These are phyloP conservation scores for Propithecus perrieri DNA, from an alignment of 2,797 vertebrate genomes.

Conservation along the genomic window DNA sequence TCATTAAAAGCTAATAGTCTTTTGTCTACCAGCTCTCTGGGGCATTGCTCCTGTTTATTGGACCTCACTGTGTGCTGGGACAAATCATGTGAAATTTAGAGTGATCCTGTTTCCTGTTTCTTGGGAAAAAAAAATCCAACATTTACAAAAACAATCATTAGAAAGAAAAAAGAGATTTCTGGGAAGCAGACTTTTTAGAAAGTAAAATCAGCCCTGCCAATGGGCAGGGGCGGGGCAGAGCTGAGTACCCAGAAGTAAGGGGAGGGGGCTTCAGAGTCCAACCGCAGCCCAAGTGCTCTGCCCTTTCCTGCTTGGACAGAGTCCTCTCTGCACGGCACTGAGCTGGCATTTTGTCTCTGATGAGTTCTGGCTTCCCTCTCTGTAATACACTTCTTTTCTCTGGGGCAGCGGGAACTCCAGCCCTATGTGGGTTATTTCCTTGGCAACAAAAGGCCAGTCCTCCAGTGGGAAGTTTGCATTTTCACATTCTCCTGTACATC, in stretches of 20 bases:
- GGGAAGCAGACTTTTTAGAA: slow-evolving; percentile 29
- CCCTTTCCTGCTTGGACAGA: neutral
- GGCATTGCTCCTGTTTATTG: slow-evolving; percentile 66
- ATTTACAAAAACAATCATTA: neutral
- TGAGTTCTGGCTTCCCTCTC: neutral
- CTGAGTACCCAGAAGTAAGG: slow-evolving; percentile 9
- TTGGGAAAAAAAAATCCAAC: neutral
- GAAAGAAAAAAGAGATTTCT: slow-evolving; percentile 12
- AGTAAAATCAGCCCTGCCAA: neutral
- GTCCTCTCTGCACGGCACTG: neutral
- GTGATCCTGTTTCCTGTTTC: slow-evolving; percentile 40
- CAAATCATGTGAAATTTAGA: slow-evolving; percentile 50
- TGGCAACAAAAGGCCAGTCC: neutral
- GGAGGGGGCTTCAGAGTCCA: neutral
- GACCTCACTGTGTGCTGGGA: slow-evolving; percentile 1
- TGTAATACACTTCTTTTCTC: neutral
- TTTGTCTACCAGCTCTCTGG: slow-evolving; percentile 75
- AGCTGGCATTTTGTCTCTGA: neutral
- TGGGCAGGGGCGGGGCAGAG: neutral
- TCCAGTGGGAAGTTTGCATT: neutral
- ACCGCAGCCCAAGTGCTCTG: neutral
- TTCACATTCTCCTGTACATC: neutral
- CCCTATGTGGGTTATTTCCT: neutral
- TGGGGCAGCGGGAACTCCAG: neutral
- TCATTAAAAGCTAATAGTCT: slow-evolving; percentile 82